Evolutionary conservation across 2,888 invertebrate species (phyloP), one percentile per base, ranked within the genome.

Genomic region (Beris morrisii): DNA sequence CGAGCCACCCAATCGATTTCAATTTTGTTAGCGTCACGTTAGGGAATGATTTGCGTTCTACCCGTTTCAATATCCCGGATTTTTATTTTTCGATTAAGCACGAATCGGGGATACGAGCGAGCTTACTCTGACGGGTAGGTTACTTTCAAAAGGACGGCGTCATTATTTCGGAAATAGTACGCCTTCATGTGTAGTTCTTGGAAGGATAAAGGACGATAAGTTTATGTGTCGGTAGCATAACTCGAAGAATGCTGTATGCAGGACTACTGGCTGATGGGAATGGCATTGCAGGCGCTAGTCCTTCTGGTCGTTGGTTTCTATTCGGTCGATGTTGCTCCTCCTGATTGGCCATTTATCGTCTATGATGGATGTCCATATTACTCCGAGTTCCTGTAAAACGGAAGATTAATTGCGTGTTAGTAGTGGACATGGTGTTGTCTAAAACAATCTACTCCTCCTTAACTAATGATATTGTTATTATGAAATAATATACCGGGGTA

Each of bases 301-400:
- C 28, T 52, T 5, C 52, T 46, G 44, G 5, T 22, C 32, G 32
- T 50, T 50, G 50, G 32, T 61, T 61, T 43, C 11, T 13, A 52
- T 61, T 61, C 38, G n/a, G 38, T 52, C 11, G 15, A 28, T 32
- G 6, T 15, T 38, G 50, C 50, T 52, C 38, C 50, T 38, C 6
- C 43, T 61, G 52, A 61, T 61, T 61, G 61, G 61, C 61, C 61
- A 61, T 61, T 61, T 61, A 61, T 61, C 61, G 61, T 61, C 50
- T 13, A 7, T 52, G 46, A 52, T 61, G 61, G 15, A 61, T 61
- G 52, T 50, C 13, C 22, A 7, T 38, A 7, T 38, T 38, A 38
- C 1, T 38, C 9, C 38, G 38, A 38, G 38, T 38, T 38, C 38
- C 38, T 38, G 38, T 3, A 38, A 38, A 38, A 38, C 38, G 43